Conservation (phyloP, 2,888 invertebrate genomes). For the Drosophila testacea region DNA sequence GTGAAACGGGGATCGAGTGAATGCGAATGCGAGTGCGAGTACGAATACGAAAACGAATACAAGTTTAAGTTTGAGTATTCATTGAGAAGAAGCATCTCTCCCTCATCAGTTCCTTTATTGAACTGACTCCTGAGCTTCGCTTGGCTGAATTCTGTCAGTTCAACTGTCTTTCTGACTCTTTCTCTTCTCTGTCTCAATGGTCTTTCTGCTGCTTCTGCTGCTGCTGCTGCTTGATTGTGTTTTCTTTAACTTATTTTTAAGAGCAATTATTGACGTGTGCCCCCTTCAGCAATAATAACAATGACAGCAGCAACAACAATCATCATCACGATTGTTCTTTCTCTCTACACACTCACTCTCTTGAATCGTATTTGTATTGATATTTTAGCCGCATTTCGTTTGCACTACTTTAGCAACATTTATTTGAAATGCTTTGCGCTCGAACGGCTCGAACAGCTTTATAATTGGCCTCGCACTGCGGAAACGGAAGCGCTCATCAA, state of each 20-base stretch:
- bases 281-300: constrained; percentile 53
- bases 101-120: constrained; percentile 27
- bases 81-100: constrained; percentile 4
- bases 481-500: constrained; percentile 79
- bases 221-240: constrained; percentile 68
- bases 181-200: constrained; percentile 25
- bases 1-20: constrained; percentile 27
- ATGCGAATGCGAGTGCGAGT: neutral
- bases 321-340: constrained; percentile 19
- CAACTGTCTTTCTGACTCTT: constrained; percentile 5
- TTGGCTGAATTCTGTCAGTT: constrained; percentile 25
- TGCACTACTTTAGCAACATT: constrained; percentile 37
- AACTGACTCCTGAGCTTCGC: constrained; percentile 52
- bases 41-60: neutral
- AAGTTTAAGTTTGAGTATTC: neutral
- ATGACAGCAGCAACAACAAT: constrained; percentile 32
- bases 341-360: constrained; percentile 1
- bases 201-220: constrained; percentile 45
- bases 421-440: constrained; percentile 58
- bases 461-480: constrained; percentile 72
- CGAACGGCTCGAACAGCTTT: constrained; percentile 74
- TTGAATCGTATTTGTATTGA: constrained; percentile 31
- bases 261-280: constrained; percentile 77
- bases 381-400: constrained; percentile 48
- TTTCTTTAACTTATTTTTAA: constrained; percentile 75